phyloP scores from a whole-genome alignment of 2,113 vertebrate genomes.

The Rhabdornis inornatus region DNA sequence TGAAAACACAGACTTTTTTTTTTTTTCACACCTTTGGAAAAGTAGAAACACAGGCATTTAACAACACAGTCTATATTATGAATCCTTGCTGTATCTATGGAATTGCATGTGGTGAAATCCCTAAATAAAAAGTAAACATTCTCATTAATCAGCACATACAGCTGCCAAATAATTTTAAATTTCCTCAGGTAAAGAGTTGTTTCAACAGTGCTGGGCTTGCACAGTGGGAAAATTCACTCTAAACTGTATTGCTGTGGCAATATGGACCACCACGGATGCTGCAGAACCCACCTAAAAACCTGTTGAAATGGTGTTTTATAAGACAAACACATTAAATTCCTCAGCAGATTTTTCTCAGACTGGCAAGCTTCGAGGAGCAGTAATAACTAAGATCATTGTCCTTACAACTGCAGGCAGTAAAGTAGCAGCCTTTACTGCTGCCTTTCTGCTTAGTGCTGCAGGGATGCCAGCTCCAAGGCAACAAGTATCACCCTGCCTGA shows the following conservation, averaged over 20 bases:
- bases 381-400: not conserved
- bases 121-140: not conserved
- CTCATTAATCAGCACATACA: not conserved
- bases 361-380: not conserved
- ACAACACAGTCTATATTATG: not conserved
- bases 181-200: not conserved
- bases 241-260: not conserved
- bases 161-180: not conserved
- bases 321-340: not conserved
- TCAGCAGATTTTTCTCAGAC: not conserved
- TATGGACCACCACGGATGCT: fast-evolving
- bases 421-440: not conserved
- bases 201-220: not conserved
- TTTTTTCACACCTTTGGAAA: not conserved
- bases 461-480: not conserved
- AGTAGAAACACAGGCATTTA: not conserved
- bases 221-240: not conserved
- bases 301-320: not conserved
- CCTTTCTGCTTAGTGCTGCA: not conserved
- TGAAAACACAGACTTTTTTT: not conserved
- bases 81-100: not conserved
- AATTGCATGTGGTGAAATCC: not conserved
- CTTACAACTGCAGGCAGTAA: not conserved
- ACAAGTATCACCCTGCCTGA: not conserved
- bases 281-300: not conserved